Evolutionary conservation across 2,113 vertebrate genomes (phyloP), one percentile per base, ranked within the genome.

Genomic region (Odobenus rosmarus): DNA sequence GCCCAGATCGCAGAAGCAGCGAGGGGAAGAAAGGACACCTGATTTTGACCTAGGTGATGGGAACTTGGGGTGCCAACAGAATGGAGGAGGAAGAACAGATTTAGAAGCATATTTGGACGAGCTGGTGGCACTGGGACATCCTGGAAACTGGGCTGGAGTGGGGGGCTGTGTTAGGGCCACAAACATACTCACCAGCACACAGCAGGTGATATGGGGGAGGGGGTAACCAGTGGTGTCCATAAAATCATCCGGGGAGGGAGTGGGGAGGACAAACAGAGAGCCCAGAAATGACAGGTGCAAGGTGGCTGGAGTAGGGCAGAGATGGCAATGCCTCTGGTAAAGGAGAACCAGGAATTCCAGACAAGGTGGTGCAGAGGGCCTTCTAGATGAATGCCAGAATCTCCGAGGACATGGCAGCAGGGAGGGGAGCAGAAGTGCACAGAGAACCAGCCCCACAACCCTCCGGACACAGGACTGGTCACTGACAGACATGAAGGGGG

Each of bases 401-500:
- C 21, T 39, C 46, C 0, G 4, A 64, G 77, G 79, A 55, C 24
- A 10, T 26, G 67, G 19, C 39, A 85, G 62, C 33, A 80, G 28
- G 49, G 4, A 0, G 49, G 1, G 11, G 31, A 80, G 24, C 62
- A 71, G 31, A 59, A 80, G 28, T 28, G 14, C 33, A 69, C 11
- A 36, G 26, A 74, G 80, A 89, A 39, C 23, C 46, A n/a, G n/a
- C 1, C n/a, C n/a, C 53, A 6, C 7, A 5, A 21, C 16, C 31
- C n/a, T 61, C 36, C 4, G 36, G 18, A 49, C 36, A 21, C 7
- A 33, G 39, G 61, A 42, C 0, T 51, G 80, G 28, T 49, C 18
- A 5, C n/a, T 4, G 23, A 13, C 4, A 16, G 31, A 0, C 57
- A 19, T 0, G 28, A 59, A 24, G 21, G 55, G 5, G 19, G 71